phyloP scores from a whole-genome alignment of 2,113 vertebrate genomes.

The Alouatta palliata region DNA sequence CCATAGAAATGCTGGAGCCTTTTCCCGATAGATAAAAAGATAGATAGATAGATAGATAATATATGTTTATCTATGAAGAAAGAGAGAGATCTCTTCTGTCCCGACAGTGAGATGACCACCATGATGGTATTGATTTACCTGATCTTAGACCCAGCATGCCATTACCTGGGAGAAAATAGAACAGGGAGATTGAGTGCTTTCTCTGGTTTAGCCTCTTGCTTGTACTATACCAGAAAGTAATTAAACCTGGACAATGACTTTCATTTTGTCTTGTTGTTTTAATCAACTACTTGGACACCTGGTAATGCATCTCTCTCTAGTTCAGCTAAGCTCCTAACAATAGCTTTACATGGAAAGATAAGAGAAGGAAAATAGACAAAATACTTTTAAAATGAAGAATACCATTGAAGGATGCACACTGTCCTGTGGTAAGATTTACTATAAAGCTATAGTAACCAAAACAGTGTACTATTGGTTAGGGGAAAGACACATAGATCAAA shows the following conservation, averaged over 20 bases:
- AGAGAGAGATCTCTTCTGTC: background rate
- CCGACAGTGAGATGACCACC: background rate
- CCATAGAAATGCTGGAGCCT: background rate
- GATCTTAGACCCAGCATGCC: background rate
- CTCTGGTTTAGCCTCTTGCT: background rate
- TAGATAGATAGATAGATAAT: too few relatives aligned
- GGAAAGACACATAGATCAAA: background rate
- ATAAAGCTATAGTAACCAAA: background rate
- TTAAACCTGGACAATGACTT: background rate
- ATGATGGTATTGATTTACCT: background rate
- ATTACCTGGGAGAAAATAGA: background rate
- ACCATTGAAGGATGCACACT: background rate
- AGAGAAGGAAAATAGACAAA: background rate
- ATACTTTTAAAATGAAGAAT: constrained; percentile 5
- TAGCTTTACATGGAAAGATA: background rate
- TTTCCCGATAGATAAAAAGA: background rate
- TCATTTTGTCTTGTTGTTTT: background rate
- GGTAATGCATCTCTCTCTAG: background rate
- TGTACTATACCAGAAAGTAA: background rate
- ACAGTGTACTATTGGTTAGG: background rate
- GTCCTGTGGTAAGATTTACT: background rate
- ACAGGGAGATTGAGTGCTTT: background rate
- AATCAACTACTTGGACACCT: background rate
- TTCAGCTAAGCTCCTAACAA: background rate
- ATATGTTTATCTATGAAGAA: background rate